phyloP scores from a whole-genome alignment of 2,113 vertebrate species.

The Synchiropus splendidus region DNA sequence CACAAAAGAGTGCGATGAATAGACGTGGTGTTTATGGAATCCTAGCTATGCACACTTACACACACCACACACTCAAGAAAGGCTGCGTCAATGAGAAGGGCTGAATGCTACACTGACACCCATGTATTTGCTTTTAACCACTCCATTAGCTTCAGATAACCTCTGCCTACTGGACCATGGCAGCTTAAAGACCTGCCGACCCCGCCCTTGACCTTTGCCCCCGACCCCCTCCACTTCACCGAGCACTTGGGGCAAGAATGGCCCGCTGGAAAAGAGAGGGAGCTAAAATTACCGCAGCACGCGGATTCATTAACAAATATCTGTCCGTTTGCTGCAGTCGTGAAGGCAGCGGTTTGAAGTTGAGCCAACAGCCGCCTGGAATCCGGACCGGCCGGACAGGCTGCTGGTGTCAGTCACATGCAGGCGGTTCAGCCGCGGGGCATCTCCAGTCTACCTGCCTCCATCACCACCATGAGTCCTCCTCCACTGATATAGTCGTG shows the following conservation, averaged over 20 bases:
- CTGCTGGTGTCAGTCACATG: conserved; percentile 65
- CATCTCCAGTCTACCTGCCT: conserved; percentile 48
- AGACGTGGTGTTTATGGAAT: no score
- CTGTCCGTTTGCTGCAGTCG: conserved; percentile 70
- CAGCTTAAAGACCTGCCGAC: conserved; percentile 57
- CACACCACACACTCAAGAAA: no score
- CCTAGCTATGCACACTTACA: no score
- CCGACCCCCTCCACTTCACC: conserved; percentile 25
- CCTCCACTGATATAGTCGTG: conserved; percentile 15
- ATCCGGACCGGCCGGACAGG: conserved; percentile 32
- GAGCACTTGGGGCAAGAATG: conserved; percentile 11
- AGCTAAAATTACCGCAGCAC: conserved; percentile 39
- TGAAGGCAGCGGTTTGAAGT: conserved; percentile 58
- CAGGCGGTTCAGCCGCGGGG: conserved; percentile 50
- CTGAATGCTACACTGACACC: conserved; percentile 10
- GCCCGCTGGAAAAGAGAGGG: conserved; percentile 43
- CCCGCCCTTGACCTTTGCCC: conserved; percentile 66
- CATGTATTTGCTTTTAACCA: conserved; percentile 51
- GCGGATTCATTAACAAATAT: conserved; percentile 73
- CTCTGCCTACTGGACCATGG: conserved; percentile 51
- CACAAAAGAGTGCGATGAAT: no score
- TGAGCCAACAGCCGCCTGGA: conserved; percentile 37
- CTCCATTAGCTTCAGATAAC: conserved; percentile 68
- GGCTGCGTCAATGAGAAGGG: conserved; percentile 9
- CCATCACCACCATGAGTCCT: conserved; percentile 23